Evolutionary conservation across 1,140 invertebrate species (phyloP).

Genomic region (Bradysia coprophila): DNA sequence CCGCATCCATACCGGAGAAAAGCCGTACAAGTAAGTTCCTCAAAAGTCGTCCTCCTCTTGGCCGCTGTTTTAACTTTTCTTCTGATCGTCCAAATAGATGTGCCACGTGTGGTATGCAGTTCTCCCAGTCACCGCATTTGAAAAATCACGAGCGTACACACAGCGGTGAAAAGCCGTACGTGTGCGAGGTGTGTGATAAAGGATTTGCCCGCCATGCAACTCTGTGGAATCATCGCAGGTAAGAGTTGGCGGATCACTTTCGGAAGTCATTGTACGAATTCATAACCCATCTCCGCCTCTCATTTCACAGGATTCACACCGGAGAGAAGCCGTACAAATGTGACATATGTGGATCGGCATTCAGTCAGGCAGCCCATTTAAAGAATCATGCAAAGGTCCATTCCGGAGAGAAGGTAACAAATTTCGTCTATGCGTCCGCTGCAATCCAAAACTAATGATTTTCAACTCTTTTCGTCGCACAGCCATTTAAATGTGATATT

Average conservation of each 20-base stretch:
- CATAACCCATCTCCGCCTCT: too few relatives aligned
- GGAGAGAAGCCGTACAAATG: constrained; percentile 78
- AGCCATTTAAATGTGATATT: constrained; percentile 62
- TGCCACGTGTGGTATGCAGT: constrained; percentile 73
- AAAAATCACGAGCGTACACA: constrained; percentile 87
- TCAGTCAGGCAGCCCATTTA: constrained; percentile 72
- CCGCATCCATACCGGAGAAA: constrained; percentile 64
- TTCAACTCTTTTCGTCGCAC: not conserved
- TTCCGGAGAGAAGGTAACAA: constrained; percentile 52
- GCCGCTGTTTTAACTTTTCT: not conserved
- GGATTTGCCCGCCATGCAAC: constrained; percentile 73
- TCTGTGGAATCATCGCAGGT: constrained; percentile 76
- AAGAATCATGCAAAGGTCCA: constrained; percentile 73
- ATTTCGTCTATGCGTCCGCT: constrained; percentile 15
- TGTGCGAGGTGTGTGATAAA: constrained; percentile 81
- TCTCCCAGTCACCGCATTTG: constrained; percentile 73
- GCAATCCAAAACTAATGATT: not conserved
- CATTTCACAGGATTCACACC: constrained; percentile 87
- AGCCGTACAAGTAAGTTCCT: constrained; percentile 51
- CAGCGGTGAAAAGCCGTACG: constrained; percentile 75
- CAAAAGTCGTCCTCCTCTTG: not conserved
- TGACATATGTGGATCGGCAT: constrained; percentile 64
- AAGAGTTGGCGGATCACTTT: too few relatives aligned
- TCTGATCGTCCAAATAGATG: constrained; percentile 29
- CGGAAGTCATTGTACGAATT: too few relatives aligned